Evolutionary conservation across 2,113 vertebrate species (phyloP), one percentile per base, ranked within the genome.

Genomic region (Melanerpes formicivorus): DNA sequence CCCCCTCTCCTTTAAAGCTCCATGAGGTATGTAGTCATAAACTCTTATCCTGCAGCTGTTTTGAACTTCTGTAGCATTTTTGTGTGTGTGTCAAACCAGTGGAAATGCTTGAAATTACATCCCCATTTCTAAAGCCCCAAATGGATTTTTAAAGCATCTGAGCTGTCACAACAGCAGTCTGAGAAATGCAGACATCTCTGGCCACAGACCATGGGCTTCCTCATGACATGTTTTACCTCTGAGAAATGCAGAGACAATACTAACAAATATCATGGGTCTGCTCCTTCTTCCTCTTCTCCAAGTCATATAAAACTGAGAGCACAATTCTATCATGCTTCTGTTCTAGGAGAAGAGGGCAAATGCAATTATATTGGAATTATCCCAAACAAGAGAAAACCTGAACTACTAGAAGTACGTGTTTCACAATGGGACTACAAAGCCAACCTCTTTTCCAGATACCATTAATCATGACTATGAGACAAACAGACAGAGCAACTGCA

Each of bases 351-450:
- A 78, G 44, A 81, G 16, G 44, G 50, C 13, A 79, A 90, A 81
- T 40, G 84, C 40, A 90, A 90, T 90, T 70, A 66, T 55, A 73
- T 40, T 52, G 52, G 60, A 92, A 94, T 93, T 90, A 93, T 74
- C 60, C 40, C 64, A 85, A 78, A 32, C 50, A 69, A 79, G 78
- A 94, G 42, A 92, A 96, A 94, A 93, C 87, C 78, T 93, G 84
- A 95, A 93, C 74, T 92, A 88, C 87, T 46, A 73, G 86, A 90
- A 90, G 26, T 42, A 52, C 42, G 0, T 10, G 80, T 90, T 94
- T 90, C 59, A 55, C 77, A 88, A 88, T 27, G 73, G 23, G 14
- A 87, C 42, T 66, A 70, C 29, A 87, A 76, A 84, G 74, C 40
- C 86, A 94, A 70, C 29, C 34, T 63, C 66, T 66, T 81, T 73